These are phyloP conservation scores for Poecile montanus DNA, from an alignment of 2,797 vertebrate species.

Conservation along the genomic window DNA sequence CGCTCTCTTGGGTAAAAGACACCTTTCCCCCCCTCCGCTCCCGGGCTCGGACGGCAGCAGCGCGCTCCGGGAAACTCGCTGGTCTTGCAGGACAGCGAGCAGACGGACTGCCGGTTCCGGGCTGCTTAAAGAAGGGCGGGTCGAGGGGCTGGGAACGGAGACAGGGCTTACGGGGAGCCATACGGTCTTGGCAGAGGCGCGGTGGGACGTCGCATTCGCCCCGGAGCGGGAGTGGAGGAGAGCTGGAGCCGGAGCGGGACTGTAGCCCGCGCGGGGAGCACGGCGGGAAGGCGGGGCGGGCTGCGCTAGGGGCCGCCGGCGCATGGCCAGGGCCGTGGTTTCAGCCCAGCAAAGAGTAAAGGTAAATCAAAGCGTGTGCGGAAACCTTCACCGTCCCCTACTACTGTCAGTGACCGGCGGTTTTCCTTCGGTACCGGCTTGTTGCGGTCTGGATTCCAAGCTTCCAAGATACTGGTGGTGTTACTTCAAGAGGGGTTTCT, in stretches of 20 bases:
- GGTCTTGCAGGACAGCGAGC: neutral
- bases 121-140: neutral
- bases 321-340: too few relatives aligned
- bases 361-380: neutral
- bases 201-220: too few relatives aligned
- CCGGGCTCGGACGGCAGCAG: neutral
- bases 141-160: neutral
- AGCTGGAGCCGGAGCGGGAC: neutral
- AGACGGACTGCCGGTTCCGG: neutral
- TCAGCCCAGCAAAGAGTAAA: neutral
- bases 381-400: fast-evolving
- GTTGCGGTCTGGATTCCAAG: neutral
- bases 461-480: neutral
- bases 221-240: neutral
- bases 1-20: neutral
- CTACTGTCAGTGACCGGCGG: neutral
- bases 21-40: fast-evolving
- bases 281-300: neutral
- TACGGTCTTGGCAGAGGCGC: neutral
- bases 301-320: neutral
- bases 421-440: neutral
- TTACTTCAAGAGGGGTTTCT: neutral
- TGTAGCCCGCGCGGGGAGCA: neutral
- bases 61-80: neutral
- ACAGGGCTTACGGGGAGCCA: too few relatives aligned